A percentile compares a stretch with the other conserved stretches of the same genome.
Conservation (phyloP, 2,797 vertebrate genomes). For the Pangasius mekongensis region DNA sequence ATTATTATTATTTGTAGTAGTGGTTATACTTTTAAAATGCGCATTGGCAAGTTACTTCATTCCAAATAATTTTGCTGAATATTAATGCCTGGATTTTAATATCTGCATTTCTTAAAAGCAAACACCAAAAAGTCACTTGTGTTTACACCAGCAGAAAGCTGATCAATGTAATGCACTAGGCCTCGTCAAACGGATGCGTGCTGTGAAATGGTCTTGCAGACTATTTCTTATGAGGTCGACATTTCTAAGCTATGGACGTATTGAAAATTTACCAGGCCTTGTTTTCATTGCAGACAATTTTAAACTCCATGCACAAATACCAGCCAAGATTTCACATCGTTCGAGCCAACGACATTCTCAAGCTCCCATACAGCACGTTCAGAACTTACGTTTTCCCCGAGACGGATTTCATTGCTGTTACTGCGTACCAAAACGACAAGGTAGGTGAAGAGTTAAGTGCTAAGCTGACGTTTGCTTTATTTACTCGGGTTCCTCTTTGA, state of each 20-base stretch:
- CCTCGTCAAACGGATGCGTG: too few relatives aligned
- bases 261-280: slow-evolving; percentile 21
- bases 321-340: slow-evolving; percentile 97
- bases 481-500: not conserved
- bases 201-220: not conserved
- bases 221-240: not conserved
- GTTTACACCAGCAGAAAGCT: not conserved
- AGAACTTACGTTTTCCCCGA: slow-evolving; percentile 97
- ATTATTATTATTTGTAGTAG: not conserved
- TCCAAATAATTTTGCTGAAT: too few relatives aligned
- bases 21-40: not conserved
- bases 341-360: slow-evolving; percentile 95
- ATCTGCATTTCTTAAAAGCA: not conserved
- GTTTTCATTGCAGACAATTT: slow-evolving; percentile 84
- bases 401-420: slow-evolving; percentile 98
- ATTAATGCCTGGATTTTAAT: not conserved
- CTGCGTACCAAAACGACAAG: slow-evolving; percentile 99
- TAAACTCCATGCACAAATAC: slow-evolving; percentile 99
- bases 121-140: not conserved
- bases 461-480: not conserved
- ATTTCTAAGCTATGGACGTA: not conserved
- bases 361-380: slow-evolving; percentile 97
- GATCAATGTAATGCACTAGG: not conserved
- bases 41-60: not conserved
- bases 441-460: slow-evolving; percentile 70